Conservation (phyloP, 2,113 vertebrate species). For the Phainopepla nitens region DNA sequence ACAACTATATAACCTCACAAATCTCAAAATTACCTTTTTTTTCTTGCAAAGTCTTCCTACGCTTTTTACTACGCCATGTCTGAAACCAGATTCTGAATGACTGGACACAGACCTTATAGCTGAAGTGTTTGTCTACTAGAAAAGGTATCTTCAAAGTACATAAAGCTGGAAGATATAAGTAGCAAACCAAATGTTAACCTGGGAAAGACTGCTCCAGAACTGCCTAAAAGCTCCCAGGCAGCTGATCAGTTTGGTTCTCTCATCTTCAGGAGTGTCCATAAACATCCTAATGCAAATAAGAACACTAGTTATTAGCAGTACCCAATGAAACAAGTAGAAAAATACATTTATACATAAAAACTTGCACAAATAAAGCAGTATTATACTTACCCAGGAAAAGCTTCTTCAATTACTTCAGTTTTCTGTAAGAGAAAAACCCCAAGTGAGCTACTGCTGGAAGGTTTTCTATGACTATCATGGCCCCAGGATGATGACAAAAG, state of each 20-base stretch:
- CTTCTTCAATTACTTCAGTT: slow-evolving; percentile 97
- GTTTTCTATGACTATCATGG: background rate
- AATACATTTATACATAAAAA: background rate
- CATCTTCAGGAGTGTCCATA: slow-evolving; percentile 95
- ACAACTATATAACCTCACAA: background rate
- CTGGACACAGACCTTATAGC: background rate
- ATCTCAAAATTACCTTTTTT: background rate
- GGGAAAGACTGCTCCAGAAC: slow-evolving; percentile 91
- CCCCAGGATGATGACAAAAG: background rate
- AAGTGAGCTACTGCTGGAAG: background rate
- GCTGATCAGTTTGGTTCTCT: slow-evolving; percentile 92
- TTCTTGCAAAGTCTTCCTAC: background rate
- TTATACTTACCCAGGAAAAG: slow-evolving; percentile 91
- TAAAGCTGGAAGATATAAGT: background rate
- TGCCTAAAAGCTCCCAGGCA: slow-evolving; percentile 93
- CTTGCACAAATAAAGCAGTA: background rate
- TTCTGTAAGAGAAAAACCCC: slow-evolving; percentile 73
- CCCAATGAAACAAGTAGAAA: background rate
- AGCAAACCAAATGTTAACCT: slow-evolving; percentile 74
- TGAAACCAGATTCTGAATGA: background rate
- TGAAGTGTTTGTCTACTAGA: background rate
- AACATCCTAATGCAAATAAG: slow-evolving; percentile 84
- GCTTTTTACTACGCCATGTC: accelerated
- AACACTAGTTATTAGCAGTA: background rate
- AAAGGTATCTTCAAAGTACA: background rate